phyloP scores from a whole-genome alignment of 2,797 vertebrate species.

The Semaprochilodus insignis region DNA sequence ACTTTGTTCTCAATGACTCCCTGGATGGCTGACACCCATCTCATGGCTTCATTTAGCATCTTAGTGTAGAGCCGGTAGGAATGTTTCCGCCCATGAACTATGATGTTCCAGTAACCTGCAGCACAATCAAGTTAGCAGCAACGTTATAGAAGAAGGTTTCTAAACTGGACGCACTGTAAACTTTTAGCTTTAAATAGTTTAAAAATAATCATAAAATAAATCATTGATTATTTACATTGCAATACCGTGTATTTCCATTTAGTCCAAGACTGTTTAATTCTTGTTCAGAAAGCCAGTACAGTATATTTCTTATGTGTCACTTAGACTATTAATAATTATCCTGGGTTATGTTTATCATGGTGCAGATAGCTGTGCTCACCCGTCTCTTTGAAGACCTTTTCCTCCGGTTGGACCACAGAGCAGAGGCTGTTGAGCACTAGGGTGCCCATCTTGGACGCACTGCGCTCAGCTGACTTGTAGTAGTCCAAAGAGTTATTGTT shows the following conservation, averaged over 20 bases:
- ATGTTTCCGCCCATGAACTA: conserved; percentile 90
- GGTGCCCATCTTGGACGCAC: conserved; percentile 89
- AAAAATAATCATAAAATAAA: too few species aligned
- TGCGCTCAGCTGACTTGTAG: conserved; percentile 89
- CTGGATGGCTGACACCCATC: conserved; percentile 90
- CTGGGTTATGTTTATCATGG: not conserved
- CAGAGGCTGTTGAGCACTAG: conserved; percentile 93
- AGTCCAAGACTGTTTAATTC: too few species aligned
- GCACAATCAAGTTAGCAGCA: not conserved
- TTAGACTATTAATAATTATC: not conserved
- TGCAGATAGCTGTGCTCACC: conserved; percentile 71
- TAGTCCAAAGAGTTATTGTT: conserved; percentile 92
- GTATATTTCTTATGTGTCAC: too few species aligned
- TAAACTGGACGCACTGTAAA: not conserved
- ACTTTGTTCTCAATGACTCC: conserved; percentile 91
- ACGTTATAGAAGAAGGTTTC: not conserved
- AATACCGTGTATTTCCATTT: not conserved
- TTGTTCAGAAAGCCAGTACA: too few species aligned
- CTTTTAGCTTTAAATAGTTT: too few species aligned
- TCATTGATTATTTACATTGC: not conserved
- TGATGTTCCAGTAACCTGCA: conserved; percentile 92
- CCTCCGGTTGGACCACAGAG: conserved; percentile 88
- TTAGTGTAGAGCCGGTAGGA: conserved; percentile 91
- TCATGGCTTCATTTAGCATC: conserved; percentile 90
- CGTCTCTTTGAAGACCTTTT: conserved; percentile 89